Base-by-base conservation (phyloP, 2,113 vertebrate genomes). In the Orthonyx spaldingii region DNA sequence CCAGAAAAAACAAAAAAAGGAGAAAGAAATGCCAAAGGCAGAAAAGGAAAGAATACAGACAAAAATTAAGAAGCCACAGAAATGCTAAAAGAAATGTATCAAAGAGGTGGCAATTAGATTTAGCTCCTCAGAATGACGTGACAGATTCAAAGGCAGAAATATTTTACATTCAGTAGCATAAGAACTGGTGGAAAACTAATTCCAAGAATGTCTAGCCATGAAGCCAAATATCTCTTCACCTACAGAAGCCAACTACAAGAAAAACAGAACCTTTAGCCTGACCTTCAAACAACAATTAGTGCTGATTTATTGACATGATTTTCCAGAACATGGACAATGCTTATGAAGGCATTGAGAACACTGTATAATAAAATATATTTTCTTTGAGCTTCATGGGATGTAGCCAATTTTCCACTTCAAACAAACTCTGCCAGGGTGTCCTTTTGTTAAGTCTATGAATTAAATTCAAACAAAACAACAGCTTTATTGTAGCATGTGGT, bases 61-160 rank as follows among this genome's bases (percentile, higher is more conserved):
- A 46, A 89, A 88, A 81, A 83, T 94, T 78, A 78, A 81, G 91
- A 94, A 95, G 39, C 94, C 94, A 90, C 94, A 95, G 47, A 93
- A 96, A 90, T 81, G 80, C 32, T 88, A 59, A 64, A 86, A 96
- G 50, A 92, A 88, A 53, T 55, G 64, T 92, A 92, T 95, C 72
- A 95, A 93, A 94, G 96, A 93, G 83, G 96, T 96, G 93, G 61
- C 85, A 96, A 96, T 96, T 96, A 94, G 94, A 97, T 97, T 95
- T 96, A 96, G 92, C 41, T 88, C 60, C 76, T 84, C 28, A 72
- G 72, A 93, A 95, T 68, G 80, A 93, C 64, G 64, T 86, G 93
- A 75, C 90, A 84, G 44, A 91, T 90, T 95, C 81, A 91, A 84
- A 86, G 55, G 61, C 63, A 93, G 69, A 91, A 90, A 85, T 94